Conservation (phyloP, 1,140 invertebrate species). For the Drosophila miranda region DNA sequence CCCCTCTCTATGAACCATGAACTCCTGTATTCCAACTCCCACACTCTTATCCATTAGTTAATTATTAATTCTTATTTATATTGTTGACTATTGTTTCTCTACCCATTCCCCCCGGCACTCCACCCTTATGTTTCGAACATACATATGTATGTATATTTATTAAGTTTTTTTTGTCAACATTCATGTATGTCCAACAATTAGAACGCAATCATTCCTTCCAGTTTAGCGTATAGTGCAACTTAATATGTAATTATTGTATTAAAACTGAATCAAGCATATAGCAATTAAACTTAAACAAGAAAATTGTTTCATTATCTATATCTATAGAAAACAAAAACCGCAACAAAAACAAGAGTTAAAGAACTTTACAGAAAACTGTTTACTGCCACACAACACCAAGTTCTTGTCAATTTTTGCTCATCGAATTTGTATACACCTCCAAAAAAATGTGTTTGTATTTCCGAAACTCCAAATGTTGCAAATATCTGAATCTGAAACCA, state of each 20-base stretch:
- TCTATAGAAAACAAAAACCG: constrained; percentile 5
- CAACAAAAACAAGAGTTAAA: constrained; percentile 12
- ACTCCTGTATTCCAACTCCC: constrained; percentile 6
- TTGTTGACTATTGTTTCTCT: constrained; percentile 43
- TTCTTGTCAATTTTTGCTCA: constrained; percentile 69
- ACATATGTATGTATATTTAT: constrained; percentile 45
- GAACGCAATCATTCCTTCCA: constrained; percentile 76
- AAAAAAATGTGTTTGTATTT: constrained; percentile 34
- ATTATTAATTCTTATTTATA: constrained; percentile 42
- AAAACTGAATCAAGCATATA: constrained; percentile 48
- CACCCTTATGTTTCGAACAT: constrained; percentile 24
- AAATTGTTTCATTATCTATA: constrained; percentile 44
- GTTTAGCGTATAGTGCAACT: constrained; percentile 72
- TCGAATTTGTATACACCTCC: constrained; percentile 44
- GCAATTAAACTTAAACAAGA: constrained; percentile 39
- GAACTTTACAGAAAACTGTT: constrained; percentile 33
- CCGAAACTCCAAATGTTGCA: constrained; percentile 39
- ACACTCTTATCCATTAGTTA: constrained; percentile 34
- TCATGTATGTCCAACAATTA: constrained; percentile 66
- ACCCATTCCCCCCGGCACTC: background rate
- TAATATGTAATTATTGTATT: constrained; percentile 73
- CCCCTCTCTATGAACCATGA: background rate
- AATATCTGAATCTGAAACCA: constrained; percentile 28
- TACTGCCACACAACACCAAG: constrained; percentile 52
- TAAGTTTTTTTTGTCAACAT: constrained; percentile 13